Conservation (phyloP, 2,113 vertebrate species). For the Gymnarchus niloticus region DNA sequence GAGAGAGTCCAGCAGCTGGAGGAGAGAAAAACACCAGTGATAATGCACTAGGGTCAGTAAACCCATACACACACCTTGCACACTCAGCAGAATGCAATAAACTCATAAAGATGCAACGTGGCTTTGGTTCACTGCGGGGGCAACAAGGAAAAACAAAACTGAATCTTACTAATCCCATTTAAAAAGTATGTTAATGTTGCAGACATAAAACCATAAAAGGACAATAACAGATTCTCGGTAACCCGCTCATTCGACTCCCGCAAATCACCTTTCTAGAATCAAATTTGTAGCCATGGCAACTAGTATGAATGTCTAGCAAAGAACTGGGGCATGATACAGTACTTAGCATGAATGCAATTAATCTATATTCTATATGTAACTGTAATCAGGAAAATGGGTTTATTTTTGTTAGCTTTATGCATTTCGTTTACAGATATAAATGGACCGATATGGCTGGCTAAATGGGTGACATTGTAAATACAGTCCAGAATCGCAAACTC, state of each 20-base stretch:
- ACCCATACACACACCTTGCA: slow-evolving; percentile 25
- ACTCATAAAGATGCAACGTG: slow-evolving; percentile 36
- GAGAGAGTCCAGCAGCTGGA: slow-evolving; percentile 1
- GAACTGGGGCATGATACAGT: neutral
- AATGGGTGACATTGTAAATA: neutral
- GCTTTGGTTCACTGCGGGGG: slow-evolving; percentile 23
- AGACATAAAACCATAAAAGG: neutral
- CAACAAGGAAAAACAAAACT: slow-evolving; percentile 32
- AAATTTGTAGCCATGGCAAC: neutral
- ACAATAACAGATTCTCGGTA: neutral
- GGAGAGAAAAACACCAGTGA: slow-evolving; percentile 1
- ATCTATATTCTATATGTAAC: neutral
- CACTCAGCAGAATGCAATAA: slow-evolving; percentile 10
- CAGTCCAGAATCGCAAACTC: neutral
- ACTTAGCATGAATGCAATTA: too few relatives aligned
- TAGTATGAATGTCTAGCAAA: neutral
- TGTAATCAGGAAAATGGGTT: neutral
- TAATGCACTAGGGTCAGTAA: slow-evolving; percentile 37
- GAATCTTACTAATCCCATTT: neutral
- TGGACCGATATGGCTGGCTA: neutral
- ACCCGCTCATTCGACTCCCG: neutral
- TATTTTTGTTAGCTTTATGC: neutral
- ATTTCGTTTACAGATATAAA: neutral
- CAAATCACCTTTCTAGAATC: neutral
- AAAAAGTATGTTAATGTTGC: neutral